Evolutionary conservation across 2,888 invertebrate species (phyloP).

Genomic region (Ariolimax columbianus): DNA sequence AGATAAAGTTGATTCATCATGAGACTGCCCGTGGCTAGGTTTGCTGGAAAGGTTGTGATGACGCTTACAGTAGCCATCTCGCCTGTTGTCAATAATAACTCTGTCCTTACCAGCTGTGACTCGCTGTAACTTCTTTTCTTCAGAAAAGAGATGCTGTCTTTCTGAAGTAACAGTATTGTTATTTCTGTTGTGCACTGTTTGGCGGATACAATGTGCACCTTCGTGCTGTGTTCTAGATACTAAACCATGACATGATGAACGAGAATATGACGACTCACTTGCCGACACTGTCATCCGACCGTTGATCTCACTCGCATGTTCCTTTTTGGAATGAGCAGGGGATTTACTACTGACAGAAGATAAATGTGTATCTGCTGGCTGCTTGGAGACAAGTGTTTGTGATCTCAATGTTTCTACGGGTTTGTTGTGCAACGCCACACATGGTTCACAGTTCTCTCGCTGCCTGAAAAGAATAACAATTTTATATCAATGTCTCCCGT

Average conservation of each 20-base stretch:
- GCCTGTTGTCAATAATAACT: background rate
- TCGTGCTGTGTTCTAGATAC: constrained; percentile 12
- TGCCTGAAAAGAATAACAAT: background rate
- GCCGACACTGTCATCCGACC: background rate
- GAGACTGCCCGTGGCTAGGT: background rate
- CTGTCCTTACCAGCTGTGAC: background rate
- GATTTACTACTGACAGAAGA: background rate
- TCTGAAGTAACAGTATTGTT: background rate
- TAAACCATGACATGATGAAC: constrained; percentile 27
- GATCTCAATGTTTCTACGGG: background rate
- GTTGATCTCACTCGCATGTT: background rate
- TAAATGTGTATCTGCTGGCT: background rate
- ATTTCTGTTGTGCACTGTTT: background rate
- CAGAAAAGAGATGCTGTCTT: background rate
- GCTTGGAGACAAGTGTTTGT: background rate
- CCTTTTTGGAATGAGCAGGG: background rate
- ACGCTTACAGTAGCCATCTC: background rate
- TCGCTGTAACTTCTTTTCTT: background rate
- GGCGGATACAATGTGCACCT: background rate
- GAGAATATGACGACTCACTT: constrained; percentile 22
- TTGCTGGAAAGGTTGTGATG: background rate
- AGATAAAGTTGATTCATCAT: background rate
- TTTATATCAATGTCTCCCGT: background rate
- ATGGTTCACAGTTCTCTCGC: background rate
- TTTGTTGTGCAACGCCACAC: background rate